Percentiles rank a stretch among this genome's conserved stretches.
phyloP scores from a whole-genome alignment of 2,797 vertebrate genomes.

The Gila robusta region DNA sequence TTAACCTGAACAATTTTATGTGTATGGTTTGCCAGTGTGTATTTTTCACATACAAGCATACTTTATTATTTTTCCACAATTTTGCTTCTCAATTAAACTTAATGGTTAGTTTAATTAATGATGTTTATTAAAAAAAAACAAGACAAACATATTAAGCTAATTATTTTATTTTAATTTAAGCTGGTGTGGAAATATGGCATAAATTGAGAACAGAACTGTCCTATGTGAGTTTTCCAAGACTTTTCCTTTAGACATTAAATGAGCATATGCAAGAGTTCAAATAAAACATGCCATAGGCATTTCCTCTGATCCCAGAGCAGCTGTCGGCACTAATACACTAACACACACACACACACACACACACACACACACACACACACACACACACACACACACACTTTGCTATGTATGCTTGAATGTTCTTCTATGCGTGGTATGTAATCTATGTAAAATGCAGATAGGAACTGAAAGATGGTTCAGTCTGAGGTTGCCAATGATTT shows the following conservation, averaged over 20 bases:
- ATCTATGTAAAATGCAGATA: slow-evolving; percentile 76
- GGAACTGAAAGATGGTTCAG: slow-evolving; percentile 63
- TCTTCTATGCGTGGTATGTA: slow-evolving; percentile 80
- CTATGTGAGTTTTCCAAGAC: background rate
- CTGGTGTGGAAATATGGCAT: slow-evolving; percentile 25
- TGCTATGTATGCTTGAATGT: slow-evolving; percentile 76
- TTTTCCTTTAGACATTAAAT: slow-evolving; percentile 37
- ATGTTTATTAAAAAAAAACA: background rate
- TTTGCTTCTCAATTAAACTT: background rate
- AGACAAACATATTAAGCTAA: background rate
- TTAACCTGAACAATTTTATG: background rate
- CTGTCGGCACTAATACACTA: slow-evolving; percentile 25
- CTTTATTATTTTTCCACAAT: background rate
- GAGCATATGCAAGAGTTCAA: slow-evolving; percentile 50
- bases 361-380: slow-evolving; percentile 36
- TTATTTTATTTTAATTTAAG: background rate
- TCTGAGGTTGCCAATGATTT: slow-evolving; percentile 71
- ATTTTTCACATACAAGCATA: no score
- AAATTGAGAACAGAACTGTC: slow-evolving; percentile 28
- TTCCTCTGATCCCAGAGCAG: slow-evolving; percentile 46
- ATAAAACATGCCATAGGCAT: slow-evolving; percentile 51
- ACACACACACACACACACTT: slow-evolving; percentile 60
- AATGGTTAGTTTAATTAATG: background rate
- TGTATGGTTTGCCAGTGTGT: background rate
- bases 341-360: no score